Conservation (phyloP, 2,797 vertebrate genomes). For the Thripadectes ignobilis region DNA sequence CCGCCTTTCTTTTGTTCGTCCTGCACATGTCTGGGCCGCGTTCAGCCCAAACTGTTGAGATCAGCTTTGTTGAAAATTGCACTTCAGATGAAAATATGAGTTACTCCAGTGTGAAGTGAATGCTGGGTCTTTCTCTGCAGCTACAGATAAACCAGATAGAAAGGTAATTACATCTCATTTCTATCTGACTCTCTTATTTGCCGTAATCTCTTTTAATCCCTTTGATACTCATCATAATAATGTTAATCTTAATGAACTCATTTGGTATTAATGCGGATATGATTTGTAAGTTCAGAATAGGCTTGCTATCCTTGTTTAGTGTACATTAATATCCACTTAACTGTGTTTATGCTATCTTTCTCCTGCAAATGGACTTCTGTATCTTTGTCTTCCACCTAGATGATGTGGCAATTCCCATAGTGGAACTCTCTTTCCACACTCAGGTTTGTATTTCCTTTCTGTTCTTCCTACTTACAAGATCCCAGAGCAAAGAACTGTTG, state of each 20-base stretch:
- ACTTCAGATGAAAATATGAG: constrained; percentile 45
- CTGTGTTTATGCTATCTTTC: constrained; percentile 26
- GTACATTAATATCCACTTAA: constrained; percentile 64
- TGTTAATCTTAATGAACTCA: constrained; percentile 77
- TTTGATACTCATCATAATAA: constrained; percentile 77
- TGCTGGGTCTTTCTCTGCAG: constrained; percentile 55
- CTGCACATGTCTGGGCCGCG: constrained; percentile 27
- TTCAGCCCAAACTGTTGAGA: constrained; percentile 59
- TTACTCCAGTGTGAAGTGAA: constrained; percentile 26
- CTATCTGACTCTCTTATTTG: constrained; percentile 67
- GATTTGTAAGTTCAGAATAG: constrained; percentile 67
- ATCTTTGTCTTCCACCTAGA: constrained; percentile 16
- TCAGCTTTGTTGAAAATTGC: constrained; percentile 53
- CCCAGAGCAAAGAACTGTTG: neutral
- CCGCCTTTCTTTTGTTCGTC: constrained; percentile 20
- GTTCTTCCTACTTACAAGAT: neutral
- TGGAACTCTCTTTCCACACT: constrained; percentile 12
- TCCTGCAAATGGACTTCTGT: neutral
- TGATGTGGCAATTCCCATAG: constrained; percentile 11
- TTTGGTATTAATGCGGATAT: constrained; percentile 72
- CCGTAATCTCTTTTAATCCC: constrained; percentile 74
- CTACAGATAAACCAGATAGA: constrained; percentile 57
- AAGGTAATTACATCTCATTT: constrained; percentile 45
- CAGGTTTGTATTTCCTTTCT: constrained; percentile 26
- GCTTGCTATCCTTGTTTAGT: constrained; percentile 59